phyloP scores from a whole-genome alignment of 2,113 vertebrate genomes.

The Morone saxatilis region DNA sequence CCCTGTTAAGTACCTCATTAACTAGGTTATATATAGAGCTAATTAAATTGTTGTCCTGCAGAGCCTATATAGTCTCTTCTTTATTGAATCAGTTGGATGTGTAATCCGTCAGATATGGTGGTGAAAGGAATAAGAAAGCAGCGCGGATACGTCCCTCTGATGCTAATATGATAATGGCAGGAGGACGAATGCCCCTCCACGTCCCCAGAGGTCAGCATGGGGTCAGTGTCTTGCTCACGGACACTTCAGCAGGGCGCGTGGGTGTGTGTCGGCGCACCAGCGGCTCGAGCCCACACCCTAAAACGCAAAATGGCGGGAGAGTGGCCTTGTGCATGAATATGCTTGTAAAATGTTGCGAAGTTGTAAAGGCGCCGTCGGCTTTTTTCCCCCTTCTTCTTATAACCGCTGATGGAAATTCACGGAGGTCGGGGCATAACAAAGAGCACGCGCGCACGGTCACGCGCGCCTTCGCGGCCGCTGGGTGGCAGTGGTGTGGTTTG shows the following conservation, averaged over 20 bases:
- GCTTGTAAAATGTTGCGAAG: slow-evolving; percentile 8
- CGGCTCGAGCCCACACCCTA: not conserved
- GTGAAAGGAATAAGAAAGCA: slow-evolving; percentile 15
- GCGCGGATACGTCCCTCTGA: slow-evolving; percentile 7
- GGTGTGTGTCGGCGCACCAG: not conserved
- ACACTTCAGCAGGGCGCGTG: slow-evolving; percentile 58
- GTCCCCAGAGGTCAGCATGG: slow-evolving; percentile 58
- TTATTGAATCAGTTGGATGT: slow-evolving; percentile 52
- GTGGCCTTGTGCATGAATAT: not conserved
- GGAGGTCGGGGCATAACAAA: slow-evolving; percentile 27
- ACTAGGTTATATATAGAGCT: slow-evolving; percentile 57
- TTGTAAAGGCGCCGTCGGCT: not conserved
- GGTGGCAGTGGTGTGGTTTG: slow-evolving; percentile 85
- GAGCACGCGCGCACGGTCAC: slow-evolving; percentile 59
- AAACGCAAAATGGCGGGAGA: not conserved
- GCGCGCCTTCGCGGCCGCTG: slow-evolving; percentile 74
- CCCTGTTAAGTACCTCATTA: slow-evolving; percentile 70
- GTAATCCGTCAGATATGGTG: slow-evolving; percentile 42
- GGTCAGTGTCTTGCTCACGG: slow-evolving; percentile 80
- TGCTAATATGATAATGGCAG: slow-evolving; percentile 28
- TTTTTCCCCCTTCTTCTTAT: not conserved
- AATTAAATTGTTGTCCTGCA: slow-evolving; percentile 72
- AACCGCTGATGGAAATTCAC: slow-evolving; percentile 6
- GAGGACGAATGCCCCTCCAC: not conserved
- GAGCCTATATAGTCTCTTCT: slow-evolving; percentile 46